These are phyloP conservation scores for Tympanoctomys barrerae DNA, from an alignment of 2,797 vertebrate genomes.

Conservation along the genomic window DNA sequence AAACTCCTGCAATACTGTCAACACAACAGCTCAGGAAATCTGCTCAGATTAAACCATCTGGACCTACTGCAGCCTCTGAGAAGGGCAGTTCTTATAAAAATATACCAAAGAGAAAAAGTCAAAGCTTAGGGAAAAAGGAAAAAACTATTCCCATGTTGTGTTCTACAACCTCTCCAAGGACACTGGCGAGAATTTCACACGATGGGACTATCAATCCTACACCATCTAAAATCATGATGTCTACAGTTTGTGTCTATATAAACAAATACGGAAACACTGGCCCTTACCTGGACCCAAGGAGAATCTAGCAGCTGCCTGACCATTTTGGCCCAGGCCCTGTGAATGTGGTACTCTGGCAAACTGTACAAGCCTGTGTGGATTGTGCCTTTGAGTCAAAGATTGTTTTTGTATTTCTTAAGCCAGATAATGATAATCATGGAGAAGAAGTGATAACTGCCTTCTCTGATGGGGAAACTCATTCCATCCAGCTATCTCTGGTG, in stretches of 20 bases:
- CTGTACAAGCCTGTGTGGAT: constrained; percentile 96
- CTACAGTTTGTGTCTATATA: constrained; percentile 98
- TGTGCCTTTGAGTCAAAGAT: constrained; percentile 94
- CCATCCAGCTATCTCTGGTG: too few species aligned
- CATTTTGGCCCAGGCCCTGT: constrained; percentile 97
- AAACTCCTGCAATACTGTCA: constrained; percentile 88
- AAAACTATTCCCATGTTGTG: constrained; percentile 81
- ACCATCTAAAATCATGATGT: constrained; percentile 92
- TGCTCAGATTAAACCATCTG: constrained; percentile 89
- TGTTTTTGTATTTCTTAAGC: constrained; percentile 95
- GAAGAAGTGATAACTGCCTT: constrained; percentile 84
- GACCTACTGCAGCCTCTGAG: constrained; percentile 85
- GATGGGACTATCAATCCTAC: constrained; percentile 87
- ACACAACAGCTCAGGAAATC: constrained; percentile 92
- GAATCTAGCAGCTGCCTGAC: constrained; percentile 95
- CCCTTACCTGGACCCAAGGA: constrained; percentile 95
- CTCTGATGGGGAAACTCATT: too few species aligned
- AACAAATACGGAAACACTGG: constrained; percentile 96
- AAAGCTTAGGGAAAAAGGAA: constrained; percentile 95
- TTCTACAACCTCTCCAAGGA: constrained; percentile 83
- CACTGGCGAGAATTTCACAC: constrained; percentile 87
- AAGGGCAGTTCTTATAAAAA: constrained; percentile 90
- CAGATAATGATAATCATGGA: constrained; percentile 94
- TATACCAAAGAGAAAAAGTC: constrained; percentile 92
- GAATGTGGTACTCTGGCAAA: constrained; percentile 94